Conservation (phyloP, 2,113 vertebrate genomes). For the Pardalotus punctatus region DNA sequence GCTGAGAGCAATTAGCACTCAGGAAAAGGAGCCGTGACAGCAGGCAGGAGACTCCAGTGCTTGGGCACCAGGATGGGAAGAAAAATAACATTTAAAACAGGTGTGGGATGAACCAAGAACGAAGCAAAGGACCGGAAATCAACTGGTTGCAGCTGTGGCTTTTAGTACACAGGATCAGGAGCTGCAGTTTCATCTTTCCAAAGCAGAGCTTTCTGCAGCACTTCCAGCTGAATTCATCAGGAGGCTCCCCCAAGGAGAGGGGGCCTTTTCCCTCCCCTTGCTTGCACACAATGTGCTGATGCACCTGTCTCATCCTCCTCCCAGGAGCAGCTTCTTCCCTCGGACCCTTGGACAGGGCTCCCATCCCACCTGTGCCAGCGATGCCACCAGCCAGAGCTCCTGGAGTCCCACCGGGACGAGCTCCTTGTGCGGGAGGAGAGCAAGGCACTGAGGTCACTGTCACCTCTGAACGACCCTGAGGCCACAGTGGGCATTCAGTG, state of each 20-base stretch:
- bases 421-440: background rate
- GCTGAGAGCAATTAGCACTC: background rate
- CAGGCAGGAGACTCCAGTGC: fast-evolving
- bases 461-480: fast-evolving
- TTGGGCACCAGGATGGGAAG: background rate
- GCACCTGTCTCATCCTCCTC: background rate
- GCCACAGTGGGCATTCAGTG: fast-evolving
- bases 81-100: fast-evolving
- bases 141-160: background rate
- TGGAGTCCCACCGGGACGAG: fast-evolving
- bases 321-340: background rate
- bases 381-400: background rate
- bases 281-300: fast-evolving
- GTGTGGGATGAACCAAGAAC: background rate
- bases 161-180: background rate
- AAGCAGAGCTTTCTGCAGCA: background rate
- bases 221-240: background rate
- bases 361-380: fast-evolving
- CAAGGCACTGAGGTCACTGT: fast-evolving
- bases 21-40: fast-evolving
- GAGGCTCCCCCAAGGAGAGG: background rate
- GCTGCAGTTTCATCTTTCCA: fast-evolving
- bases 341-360: fast-evolving
- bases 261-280: fast-evolving
- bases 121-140: background rate